Base-by-base conservation (phyloP, 2,797 vertebrate species). In the Merluccius polli region DNA sequence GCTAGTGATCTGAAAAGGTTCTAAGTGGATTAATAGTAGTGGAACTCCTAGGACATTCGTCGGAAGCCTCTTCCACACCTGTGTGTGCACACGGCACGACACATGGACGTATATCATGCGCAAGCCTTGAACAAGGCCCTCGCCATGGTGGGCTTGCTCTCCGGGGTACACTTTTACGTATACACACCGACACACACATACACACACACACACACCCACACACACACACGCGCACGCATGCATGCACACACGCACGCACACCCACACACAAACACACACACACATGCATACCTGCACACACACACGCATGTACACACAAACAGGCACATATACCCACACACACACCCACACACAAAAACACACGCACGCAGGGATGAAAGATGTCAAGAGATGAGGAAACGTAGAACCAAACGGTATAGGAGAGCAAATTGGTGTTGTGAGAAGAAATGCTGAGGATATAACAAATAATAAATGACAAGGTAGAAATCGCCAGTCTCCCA, bases 1-100 rank as follows among this genome's bases (percentile, higher is more conserved):
- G 72, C 74, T 84, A 86, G 75, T 88, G 82, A 89, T 88, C 85
- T 84, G 83, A 77, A 92, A 52, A 90, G 88, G 83, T 89, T 91
- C 82, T 86, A 89, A 90, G 77, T 88, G 83, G 83, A 90, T 89
- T 89, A 87, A 88, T 90, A 81, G 82, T 77, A 72, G 76, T 63
- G 76, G 80, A 90, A 87, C 83, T 91, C 83, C 79, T 52, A 21
- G 48, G 48, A 52, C 48, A 52, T n/a, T 52, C 48, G 41, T 48
- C 16, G 41, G 41, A 68, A 12, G 78, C 81, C 81, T 81, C 78
- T 11, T 36, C 80, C 80, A 91, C 86, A 89, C 76, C 79, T 79
- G 74, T 76, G 63, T 83, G 79, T 86, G 84, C 76, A 83, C 81
- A 81, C 77, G 77, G 2, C 78, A 52, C n/a, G 84, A 86, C 80